Evolutionary conservation across 2,113 vertebrate genomes (phyloP), one percentile per base, ranked within the genome.

Genomic region (Takifugu flavidus): DNA sequence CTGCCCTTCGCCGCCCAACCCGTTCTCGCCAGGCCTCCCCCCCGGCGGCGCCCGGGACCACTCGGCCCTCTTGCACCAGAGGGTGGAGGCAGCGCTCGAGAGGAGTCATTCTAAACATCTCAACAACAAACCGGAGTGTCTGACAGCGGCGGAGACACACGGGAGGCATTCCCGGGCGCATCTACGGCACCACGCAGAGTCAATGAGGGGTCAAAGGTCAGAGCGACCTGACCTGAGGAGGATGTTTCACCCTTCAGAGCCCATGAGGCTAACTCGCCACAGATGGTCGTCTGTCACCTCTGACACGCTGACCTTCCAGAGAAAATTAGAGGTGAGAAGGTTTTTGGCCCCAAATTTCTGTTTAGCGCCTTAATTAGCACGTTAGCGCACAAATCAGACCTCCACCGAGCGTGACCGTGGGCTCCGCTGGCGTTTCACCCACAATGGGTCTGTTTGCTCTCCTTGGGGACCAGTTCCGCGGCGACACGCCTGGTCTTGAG

Each of bases 51-150:
- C n/a, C 34, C 45, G 47, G 28, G 56, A 71, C 13, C 7, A 1
- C 8, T 49, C 56, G 20, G 3, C 7, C 2, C 5, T 15, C 25
- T 42, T 73, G 28, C 58, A 67, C 34, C 44, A 34, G 4, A 74
- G 66, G 26, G 43, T 89, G 42, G 86, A 89, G 54, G 62, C 75
- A 62, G 64, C 60, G 0, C 47, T 89, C 0, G 53, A 62, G 63
- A 87, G 85, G 63, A 67, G 67, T 1, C 60, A 83, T 42, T 60
- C 70, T 0, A 56, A 56, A 34, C 7, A 8, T 26, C 20, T 25
- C 2, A 74, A 43, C 13, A 56, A 46, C 3, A 51, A 58, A 1
- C 20, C 8, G 3, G 20, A 46, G 4, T 27, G 44, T 4, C 42
- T 27, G 13, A 28, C 13, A 29, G 43, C 43, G 44, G 44, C 20